phyloP scores from a whole-genome alignment of 2,797 vertebrate genomes.

The Tamandua tetradactyla region DNA sequence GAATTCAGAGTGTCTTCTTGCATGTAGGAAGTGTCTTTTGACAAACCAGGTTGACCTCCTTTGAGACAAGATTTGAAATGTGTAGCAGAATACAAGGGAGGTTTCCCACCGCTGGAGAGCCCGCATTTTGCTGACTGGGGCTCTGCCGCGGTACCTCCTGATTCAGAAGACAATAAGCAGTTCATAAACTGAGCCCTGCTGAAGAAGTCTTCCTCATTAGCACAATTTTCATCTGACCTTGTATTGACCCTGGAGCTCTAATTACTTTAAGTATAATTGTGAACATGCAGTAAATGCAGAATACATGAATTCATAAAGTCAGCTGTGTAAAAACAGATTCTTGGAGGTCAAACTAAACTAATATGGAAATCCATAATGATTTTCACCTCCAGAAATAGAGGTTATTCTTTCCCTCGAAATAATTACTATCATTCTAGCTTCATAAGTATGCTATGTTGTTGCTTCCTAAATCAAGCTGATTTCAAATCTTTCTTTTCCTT shows the following conservation, averaged over 20 bases:
- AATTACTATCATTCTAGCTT: constrained; percentile 67
- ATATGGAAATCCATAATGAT: constrained; percentile 62
- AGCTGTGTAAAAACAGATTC: constrained; percentile 50
- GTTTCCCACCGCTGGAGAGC: neutral
- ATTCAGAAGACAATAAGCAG: constrained; percentile 45
- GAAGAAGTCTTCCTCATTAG: constrained; percentile 24
- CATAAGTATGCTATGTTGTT: constrained; percentile 53
- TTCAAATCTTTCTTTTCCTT: constrained; percentile 58
- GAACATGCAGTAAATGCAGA: constrained; percentile 48
- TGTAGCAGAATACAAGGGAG: neutral
- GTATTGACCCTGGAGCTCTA: constrained; percentile 60
- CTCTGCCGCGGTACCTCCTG: neutral
- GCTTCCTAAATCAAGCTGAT: constrained; percentile 57
- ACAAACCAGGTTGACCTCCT: neutral
- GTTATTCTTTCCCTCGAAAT: constrained; percentile 65
- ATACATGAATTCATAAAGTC: constrained; percentile 21
- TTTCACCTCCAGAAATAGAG: constrained; percentile 71
- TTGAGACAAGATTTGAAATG: neutral
- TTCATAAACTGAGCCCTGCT: neutral
- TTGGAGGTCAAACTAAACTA: constrained; percentile 65
- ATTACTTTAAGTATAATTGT: constrained; percentile 66
- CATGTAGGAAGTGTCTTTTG: constrained; percentile 13
- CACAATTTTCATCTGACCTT: constrained; percentile 40
- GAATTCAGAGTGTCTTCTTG: neutral
- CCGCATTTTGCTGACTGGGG: constrained; percentile 12